phyloP scores from a whole-genome alignment of 2,888 invertebrate genomes.

The Drosophila pseudotakahashii region DNA sequence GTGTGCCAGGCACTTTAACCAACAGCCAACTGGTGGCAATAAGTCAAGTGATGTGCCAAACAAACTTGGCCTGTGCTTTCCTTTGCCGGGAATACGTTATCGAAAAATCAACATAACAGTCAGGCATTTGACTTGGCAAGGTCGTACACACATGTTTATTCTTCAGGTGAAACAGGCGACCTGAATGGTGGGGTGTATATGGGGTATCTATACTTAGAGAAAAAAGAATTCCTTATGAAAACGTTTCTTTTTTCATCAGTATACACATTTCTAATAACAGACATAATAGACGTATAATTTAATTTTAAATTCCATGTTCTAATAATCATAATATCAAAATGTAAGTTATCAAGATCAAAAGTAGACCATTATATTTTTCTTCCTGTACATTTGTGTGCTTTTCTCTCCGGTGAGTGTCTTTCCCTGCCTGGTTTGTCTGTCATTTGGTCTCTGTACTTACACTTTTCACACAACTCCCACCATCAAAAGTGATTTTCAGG shows the following conservation, averaged over 20 bases:
- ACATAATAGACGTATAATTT: too few relatives aligned
- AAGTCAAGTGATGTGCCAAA: conserved; percentile 43
- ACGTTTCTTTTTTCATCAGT: too few relatives aligned
- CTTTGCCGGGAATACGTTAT: conserved; percentile 23
- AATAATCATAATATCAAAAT: too few relatives aligned
- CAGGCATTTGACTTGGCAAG: conserved; percentile 42
- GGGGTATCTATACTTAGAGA: too few relatives aligned
- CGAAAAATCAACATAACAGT: conserved; percentile 37
- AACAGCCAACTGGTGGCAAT: conserved; percentile 48
- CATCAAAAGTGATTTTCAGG: conserved; percentile 50
- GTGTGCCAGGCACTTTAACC: conserved; percentile 47
- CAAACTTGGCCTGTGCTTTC: conserved; percentile 38
- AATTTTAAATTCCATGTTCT: too few relatives aligned
- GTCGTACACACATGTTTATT: conserved; percentile 27
- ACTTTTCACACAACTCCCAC: conserved; percentile 47
- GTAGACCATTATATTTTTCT: too few relatives aligned
- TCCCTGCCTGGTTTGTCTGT: conserved; percentile 29
- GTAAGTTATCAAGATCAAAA: too few relatives aligned
- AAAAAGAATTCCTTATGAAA: too few relatives aligned
- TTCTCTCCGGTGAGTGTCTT: conserved; percentile 1
- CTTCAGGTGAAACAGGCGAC: conserved; percentile 23
- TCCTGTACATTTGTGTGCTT: too few relatives aligned
- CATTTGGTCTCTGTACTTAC: conserved; percentile 56
- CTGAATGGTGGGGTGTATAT: neutral
- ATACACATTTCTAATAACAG: too few relatives aligned